These are phyloP conservation scores for Trichacis sp. DNA, from an alignment of 2,888 invertebrate species.

Conservation along the genomic window DNA sequence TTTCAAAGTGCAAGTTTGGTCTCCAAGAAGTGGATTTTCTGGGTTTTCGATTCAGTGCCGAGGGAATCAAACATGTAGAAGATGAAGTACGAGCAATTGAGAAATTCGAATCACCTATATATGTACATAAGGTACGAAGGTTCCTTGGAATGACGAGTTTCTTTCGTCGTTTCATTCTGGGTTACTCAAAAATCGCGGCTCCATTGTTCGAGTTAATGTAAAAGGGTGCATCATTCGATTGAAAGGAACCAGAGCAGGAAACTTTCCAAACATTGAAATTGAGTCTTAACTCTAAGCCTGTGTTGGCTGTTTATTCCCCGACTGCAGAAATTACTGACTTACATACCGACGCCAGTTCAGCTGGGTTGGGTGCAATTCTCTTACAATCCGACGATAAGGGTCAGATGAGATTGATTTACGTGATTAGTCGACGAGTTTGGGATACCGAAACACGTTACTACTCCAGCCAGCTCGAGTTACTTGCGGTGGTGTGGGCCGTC, in stretches of 20 bases:
- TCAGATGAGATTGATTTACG: constrained; percentile 22
- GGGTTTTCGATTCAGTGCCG: constrained; percentile 17
- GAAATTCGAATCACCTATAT: constrained; percentile 9
- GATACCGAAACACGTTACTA: constrained; percentile 39
- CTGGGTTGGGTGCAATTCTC: constrained; percentile 8
- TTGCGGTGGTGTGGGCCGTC: constrained; percentile 46
- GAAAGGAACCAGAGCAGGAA: not conserved
- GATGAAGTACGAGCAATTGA: constrained; percentile 13
- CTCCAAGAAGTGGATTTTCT: constrained; percentile 36
- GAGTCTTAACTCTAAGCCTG: too few relatives aligned
- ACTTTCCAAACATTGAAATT: constrained; percentile 9
- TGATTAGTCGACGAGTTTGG: constrained; percentile 50
- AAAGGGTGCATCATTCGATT: constrained; percentile 1
- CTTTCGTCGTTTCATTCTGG: constrained; percentile 26
- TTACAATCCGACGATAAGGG: constrained; percentile 23
- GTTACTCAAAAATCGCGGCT: constrained; percentile 14
- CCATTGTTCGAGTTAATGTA: constrained; percentile 3
- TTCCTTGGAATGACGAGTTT: constrained; percentile 27
- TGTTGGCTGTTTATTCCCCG: too few relatives aligned
- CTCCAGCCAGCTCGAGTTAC: constrained; percentile 48
- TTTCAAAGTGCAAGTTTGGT: constrained; percentile 11
- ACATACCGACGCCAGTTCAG: not conserved
- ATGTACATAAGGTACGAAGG: constrained; percentile 22
- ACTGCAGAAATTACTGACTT: constrained; percentile 20
- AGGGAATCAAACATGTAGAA: constrained; percentile 32